Conservation (phyloP, 2,797 vertebrate species). For the Gouania willdenowi region DNA sequence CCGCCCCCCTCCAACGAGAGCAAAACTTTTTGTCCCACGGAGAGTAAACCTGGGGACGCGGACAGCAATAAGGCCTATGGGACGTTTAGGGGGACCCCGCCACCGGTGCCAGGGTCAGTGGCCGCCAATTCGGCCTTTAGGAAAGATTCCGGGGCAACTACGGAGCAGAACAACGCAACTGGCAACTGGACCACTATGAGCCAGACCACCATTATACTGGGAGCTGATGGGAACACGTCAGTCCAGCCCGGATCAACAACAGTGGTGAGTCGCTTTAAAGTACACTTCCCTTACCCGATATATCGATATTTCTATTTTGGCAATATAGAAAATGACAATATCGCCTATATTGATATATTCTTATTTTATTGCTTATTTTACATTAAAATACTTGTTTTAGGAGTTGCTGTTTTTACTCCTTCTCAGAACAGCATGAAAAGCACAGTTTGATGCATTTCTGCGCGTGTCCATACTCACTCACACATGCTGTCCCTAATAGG, state of each 20-base stretch:
- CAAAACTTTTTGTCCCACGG: constrained; percentile 76
- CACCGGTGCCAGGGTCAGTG: constrained; percentile 61
- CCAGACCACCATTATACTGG: constrained; percentile 93
- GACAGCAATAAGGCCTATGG: constrained; percentile 82
- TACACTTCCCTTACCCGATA: constrained; percentile 29
- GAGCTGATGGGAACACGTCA: constrained; percentile 90
- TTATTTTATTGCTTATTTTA: too few species aligned
- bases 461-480: constrained; percentile 16
- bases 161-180: constrained; percentile 84
- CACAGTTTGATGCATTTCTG: background rate
- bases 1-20: constrained; percentile 62
- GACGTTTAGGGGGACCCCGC: constrained; percentile 80
- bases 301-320: too few species aligned
- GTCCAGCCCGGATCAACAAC: constrained; percentile 80
- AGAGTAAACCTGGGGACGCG: constrained; percentile 72
- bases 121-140: constrained; percentile 59
- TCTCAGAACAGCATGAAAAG: too few species aligned
- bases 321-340: too few species aligned
- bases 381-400: too few species aligned
- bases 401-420: too few species aligned
- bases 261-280: constrained; percentile 76
- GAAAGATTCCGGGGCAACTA: constrained; percentile 76
- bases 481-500: too few species aligned
- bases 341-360: too few species aligned
- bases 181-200: constrained; percentile 87